phyloP scores from a whole-genome alignment of 2,113 vertebrate genomes.

The Vulpes lagopus region DNA sequence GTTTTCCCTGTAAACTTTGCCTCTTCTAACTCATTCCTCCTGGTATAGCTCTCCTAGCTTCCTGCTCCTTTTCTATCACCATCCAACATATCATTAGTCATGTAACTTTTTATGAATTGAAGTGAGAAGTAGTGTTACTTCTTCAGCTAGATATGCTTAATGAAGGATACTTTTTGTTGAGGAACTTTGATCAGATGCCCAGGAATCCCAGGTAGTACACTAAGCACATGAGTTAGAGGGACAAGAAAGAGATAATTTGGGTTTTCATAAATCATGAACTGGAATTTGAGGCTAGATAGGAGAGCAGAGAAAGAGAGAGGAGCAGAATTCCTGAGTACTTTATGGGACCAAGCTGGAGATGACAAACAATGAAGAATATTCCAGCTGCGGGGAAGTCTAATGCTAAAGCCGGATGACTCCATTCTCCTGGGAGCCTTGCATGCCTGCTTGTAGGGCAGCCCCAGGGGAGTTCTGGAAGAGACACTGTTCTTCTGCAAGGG shows the following conservation, averaged over 20 bases:
- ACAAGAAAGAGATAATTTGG: background rate
- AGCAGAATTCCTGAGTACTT: background rate
- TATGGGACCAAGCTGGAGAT: background rate
- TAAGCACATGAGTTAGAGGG: background rate
- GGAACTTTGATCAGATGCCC: background rate
- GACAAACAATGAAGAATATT: background rate
- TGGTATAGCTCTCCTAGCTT: background rate
- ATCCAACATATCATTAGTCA: no score
- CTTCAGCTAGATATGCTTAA: no score
- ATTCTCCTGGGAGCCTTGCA: rapidly evolving
- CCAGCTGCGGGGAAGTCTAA: background rate
- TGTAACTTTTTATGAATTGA: background rate
- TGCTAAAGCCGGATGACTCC: background rate
- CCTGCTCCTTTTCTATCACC: background rate
- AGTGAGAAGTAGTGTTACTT: background rate
- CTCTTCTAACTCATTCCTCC: no score
- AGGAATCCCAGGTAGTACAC: background rate
- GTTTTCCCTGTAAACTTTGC: background rate
- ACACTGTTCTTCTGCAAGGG: background rate
- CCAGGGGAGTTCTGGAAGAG: background rate
- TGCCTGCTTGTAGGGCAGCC: no score
- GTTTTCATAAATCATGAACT: background rate
- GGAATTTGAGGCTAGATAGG: background rate
- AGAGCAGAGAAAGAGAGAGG: background rate
- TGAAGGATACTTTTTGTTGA: background rate